These are phyloP conservation scores for Dicranocentrus wangi DNA, from an alignment of 2,888 invertebrate genomes.

Conservation along the genomic window DNA sequence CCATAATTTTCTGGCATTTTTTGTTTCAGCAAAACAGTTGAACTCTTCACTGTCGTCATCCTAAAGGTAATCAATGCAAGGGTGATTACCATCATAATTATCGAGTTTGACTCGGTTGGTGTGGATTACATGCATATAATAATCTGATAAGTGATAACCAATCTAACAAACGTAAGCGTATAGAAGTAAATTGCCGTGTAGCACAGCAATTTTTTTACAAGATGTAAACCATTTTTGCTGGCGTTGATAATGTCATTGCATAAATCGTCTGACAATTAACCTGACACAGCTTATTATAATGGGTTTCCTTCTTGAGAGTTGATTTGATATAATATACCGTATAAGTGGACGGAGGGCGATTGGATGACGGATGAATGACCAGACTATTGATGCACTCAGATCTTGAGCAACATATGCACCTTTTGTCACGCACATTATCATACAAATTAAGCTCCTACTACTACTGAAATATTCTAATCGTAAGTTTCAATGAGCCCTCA, in stretches of 20 bases:
- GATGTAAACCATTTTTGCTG: slow-evolving; percentile 20
- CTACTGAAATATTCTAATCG: neutral
- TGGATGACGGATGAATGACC: too few species aligned
- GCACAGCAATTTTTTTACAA: too few species aligned
- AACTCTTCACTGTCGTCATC: neutral
- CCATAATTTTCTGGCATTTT: too few species aligned
- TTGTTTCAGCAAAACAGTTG: neutral
- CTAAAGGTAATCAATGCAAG: slow-evolving; percentile 16
- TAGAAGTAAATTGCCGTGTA: too few species aligned
- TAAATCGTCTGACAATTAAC: neutral
- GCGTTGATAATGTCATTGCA: slow-evolving; percentile 6
- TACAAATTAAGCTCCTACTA: too few species aligned
- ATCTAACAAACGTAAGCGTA: too few species aligned
- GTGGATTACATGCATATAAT: neutral
- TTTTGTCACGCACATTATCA: neutral
- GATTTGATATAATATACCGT: too few species aligned
- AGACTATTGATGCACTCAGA: neutral
- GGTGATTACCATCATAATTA: slow-evolving; percentile 17
- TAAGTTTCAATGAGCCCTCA: neutral
- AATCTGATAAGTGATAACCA: too few species aligned
- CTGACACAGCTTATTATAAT: neutral
- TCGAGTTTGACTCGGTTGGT: slow-evolving; percentile 20
- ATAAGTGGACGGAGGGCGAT: neutral
- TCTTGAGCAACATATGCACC: neutral
- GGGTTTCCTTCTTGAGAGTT: neutral